Evolutionary conservation across 53 echinoderm and acorn worm genomes (phyloP), one percentile per base, ranked within the genome.

Genomic region (Antedon mediterranea): DNA sequence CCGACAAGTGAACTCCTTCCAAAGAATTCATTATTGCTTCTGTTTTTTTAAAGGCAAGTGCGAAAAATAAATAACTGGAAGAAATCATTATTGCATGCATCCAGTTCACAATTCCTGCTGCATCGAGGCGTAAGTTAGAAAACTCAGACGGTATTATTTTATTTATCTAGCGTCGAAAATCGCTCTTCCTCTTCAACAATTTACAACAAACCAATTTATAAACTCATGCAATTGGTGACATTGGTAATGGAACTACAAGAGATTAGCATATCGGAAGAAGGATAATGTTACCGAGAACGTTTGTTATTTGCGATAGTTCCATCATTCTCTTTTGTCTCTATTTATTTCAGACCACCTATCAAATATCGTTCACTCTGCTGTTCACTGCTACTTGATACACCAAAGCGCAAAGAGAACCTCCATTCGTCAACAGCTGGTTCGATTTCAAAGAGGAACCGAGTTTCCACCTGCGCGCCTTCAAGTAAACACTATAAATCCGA

Each of bases 51-150:
- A 57, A 57, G 23, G 57, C 57, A 57, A 57, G 57, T 57, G 57
- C 57, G 57, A 57, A 57, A 57, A 57, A 57, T 57, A 57, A 57
- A 57, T 57, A 57, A 57, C 57, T 57, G 57, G 57, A 57, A 57
- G 57, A 57, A 57, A 57, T 57, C 57, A 8, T 57, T 15, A 57
- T 23, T 8, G 2, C 1, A 26, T 23, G 9, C 57, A 26, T 57
- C 57, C 11, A 37, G 57, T 57, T 57, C 15, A 57, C 57, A 57
- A 57, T 57, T 41, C 23, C 23, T 57, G 57, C 23, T 57, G 57
- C 57, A 57, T 18, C 57, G 15, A 57, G 26, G 57, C 57, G 57
- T 57, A 57, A 57, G 57, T 18, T 57, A 26, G 15, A 57, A 57
- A 57, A 57, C 11, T 26, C 57, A 15, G 57, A 57, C 7, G 3